Evolutionary conservation across 2,888 invertebrate genomes (phyloP), one percentile per base, ranked within the genome.

Genomic region (Drosophila mimetica): DNA sequence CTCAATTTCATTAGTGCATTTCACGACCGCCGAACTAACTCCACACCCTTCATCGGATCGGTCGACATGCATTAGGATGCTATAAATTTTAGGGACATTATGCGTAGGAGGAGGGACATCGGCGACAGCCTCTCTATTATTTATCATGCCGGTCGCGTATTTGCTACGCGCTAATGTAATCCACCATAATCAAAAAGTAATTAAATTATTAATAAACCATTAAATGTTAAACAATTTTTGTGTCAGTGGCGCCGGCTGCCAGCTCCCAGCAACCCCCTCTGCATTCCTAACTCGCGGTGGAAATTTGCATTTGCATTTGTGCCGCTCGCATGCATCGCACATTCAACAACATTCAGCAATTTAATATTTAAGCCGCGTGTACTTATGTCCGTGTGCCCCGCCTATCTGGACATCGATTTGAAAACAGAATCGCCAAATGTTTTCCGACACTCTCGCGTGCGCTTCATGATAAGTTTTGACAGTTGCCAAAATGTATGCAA

Each of bases 191-290:
- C 88, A 82, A 88, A 88, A 81, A 76, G 86, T 86, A 86, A 86
- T 86, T 86, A 88, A 86, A 88, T 86, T 87, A 86, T 88, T 88
- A 88, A 86, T 88, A 86, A 87, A 82, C 88, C 88, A 86, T 86
- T 88, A 86, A 79, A 86, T 88, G 77, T 77, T 77, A 85, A 85
- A 86, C 74, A 80, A 75, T 77, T 80, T 79, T 72, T 70, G 74
- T 76, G 61, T 63, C 46, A 65, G 41, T 46, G 50, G 44, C 48
- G 47, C 61, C 48, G 44, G 50, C 60, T 52, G 48, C 22, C 7
- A 1, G 9, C 4, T 1, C 30, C 3, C 16, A 20, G 4, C 4
- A 22, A 14, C 28, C 18, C 8, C 7, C 0, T 14, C 16, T 2
- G 13, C 7, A 16, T 25, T 25, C 25, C 25, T 25, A 25, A 16